Evolutionary conservation across 2,113 vertebrate genomes (phyloP), one percentile per base, ranked within the genome.

Genomic region (Varanus salvator): DNA sequence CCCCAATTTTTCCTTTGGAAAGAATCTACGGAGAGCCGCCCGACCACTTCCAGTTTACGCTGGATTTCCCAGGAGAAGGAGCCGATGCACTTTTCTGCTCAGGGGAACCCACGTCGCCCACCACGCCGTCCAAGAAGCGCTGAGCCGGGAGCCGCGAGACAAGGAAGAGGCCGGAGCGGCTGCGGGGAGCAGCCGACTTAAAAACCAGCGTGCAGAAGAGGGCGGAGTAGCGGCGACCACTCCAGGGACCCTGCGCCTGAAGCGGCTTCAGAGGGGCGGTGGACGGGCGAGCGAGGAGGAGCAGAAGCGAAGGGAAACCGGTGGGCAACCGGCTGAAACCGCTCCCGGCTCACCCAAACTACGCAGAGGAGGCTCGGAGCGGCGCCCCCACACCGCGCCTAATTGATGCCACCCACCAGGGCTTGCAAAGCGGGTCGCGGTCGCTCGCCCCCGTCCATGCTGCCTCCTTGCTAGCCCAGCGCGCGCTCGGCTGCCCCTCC

Each of bases 11-110:
- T 80, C 60, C 57, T 11, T 27, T 48, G 15, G 23, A 80, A 81
- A 11, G 71, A 86, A 82, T 83, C 23, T 77, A 80, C 86, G 84
- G 90, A 54, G 69, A 88, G 82, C 57, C 90, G 64, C 91, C 74
- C 89, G 85, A 84, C 87, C 80, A 80, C 81, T 12, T 85, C 44
- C 68, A 23, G 90, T 87, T 86, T 90, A 86, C 69, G 81, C 89
- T 92, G 94, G 91, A 80, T 82, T 90, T 50, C 60, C 29, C 90
- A 60, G 84, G 92, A 85, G 87, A 38, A 4, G 91, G 92, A 92
- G 95, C 95, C 94, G 92, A 92, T 95, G 96, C 96, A 89, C 95
- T 94, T 93, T 89, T 93, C 80, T 50, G 87, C 88, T 93, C 80
- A 89, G 89, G 80, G 87, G 94, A 85, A 93, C 87, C 94, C 91